Evolutionary conservation across 2,113 vertebrate genomes (phyloP).

Genomic region (Ivindomyrus marchei): DNA sequence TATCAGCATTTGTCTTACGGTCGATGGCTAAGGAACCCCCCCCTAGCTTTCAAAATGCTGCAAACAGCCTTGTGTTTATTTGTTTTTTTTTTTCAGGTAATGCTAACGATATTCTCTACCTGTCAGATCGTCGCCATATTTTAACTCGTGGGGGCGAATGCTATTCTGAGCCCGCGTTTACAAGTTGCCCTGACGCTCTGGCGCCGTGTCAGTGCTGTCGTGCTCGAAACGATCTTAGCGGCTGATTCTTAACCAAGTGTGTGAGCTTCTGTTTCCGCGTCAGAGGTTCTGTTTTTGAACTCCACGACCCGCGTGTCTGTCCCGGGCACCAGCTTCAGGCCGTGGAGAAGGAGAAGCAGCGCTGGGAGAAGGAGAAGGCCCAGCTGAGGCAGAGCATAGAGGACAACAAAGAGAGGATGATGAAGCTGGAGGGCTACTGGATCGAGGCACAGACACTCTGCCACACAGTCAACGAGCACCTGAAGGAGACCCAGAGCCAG

Average conservation of each 20-base stretch:
- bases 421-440: slow-evolving; percentile 97
- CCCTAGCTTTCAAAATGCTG: neutral
- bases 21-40: neutral
- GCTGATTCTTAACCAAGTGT: neutral
- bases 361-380: slow-evolving; percentile 90
- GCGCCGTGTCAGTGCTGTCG: neutral
- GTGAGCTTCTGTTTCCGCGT: neutral
- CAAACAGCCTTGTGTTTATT: neutral
- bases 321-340: slow-evolving; percentile 69
- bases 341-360: slow-evolving; percentile 90
- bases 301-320: neutral
- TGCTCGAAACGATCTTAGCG: neutral
- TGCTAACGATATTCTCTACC: neutral
- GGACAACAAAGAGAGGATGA: slow-evolving; percentile 95
- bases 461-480: slow-evolving; percentile 92
- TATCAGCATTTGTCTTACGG: neutral
- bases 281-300: neutral
- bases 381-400: slow-evolving; percentile 94
- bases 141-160: neutral
- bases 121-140: neutral
- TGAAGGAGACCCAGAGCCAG: slow-evolving; percentile 94
- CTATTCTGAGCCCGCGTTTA: neutral
- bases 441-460: slow-evolving; percentile 94
- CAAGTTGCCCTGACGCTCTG: neutral
- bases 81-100: neutral